Base-by-base conservation (phyloP, 2,888 invertebrate species). In the Caenorhabditis plicata region DNA sequence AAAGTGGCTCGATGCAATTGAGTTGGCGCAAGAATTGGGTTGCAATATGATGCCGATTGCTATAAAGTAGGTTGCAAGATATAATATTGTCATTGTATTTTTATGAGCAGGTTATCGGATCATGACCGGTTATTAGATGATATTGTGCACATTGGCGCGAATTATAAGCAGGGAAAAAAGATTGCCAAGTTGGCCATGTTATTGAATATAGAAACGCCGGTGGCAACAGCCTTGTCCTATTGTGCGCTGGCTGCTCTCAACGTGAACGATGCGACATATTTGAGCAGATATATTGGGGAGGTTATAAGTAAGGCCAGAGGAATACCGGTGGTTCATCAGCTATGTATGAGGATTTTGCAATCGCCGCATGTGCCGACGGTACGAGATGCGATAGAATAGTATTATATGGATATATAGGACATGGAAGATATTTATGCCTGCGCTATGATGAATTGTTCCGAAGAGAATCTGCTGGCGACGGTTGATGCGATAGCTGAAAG, bases 371-470 rank as follows among this genome's bases (percentile, higher is more conserved):
- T 54, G 8, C 51, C 51, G 1, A 48, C 63, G 20, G 62, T 62
- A 13, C n/a, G 36, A 15, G 19, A 11, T 15, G 8, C 36, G 7
- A n/a, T 35, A 17, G 19, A 35, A 9, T 35, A 22, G 39, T 5
- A 19, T 13, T 4, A 15, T 22, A 15, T 23, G 39, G 11, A 23
- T 33, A 33, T 47, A 13, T 46, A 68, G 68, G 50, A 61, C 20
- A 55, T 71, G 43, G 63, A 56, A 15, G 70, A 68, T 32, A 52
- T 72, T 4, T 68, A 70, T 26, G 60, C 66, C 7, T 68, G 68
- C 47, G 72, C 72, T 1, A 40, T 72, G 35, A 45, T 58, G 32
- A 72, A 72, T 46, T 56, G 60, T 7, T 49, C 43, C 4, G 63
- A 63, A 3, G 60, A 64, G 13, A 54, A 66, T 17, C 38, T 67